Evolutionary conservation across 2,113 vertebrate species (phyloP).

Genomic region (Sylvia atricapilla): DNA sequence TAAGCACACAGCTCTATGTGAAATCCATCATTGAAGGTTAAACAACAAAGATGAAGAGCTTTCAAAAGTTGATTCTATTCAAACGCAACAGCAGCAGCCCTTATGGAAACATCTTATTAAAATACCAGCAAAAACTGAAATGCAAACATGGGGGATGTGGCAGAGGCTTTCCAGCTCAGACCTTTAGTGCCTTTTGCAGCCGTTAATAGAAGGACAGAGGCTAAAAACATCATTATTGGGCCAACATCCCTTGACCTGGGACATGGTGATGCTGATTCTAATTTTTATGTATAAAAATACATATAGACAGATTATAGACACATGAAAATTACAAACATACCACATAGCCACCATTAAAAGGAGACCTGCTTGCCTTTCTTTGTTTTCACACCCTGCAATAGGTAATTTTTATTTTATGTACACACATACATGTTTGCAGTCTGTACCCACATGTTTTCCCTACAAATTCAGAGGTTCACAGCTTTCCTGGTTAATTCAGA

Average conservation of each 20-base stretch:
- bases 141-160: not conserved
- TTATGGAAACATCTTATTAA: constrained; percentile 20
- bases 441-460: not conserved
- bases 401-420: constrained; percentile 12
- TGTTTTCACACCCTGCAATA: not conserved
- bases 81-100: not conserved
- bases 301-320: not conserved
- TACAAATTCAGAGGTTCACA: not conserved
- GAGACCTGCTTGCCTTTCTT: not conserved
- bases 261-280: not conserved
- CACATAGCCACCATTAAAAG: not conserved
- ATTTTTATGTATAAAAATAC: not conserved
- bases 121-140: constrained; percentile 27
- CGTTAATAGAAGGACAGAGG: not conserved
- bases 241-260: not conserved
- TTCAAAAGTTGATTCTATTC: constrained; percentile 18
- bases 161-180: not conserved
- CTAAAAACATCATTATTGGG: not conserved
- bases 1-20: not conserved
- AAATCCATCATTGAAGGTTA: not conserved
- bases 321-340: not conserved
- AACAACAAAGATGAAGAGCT: not conserved
- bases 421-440: constrained; percentile 1
- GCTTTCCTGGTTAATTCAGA: not conserved
- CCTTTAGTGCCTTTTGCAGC: not conserved